Conservation (phyloP, 1,140 invertebrate genomes). For the Drosophila navojoa region DNA sequence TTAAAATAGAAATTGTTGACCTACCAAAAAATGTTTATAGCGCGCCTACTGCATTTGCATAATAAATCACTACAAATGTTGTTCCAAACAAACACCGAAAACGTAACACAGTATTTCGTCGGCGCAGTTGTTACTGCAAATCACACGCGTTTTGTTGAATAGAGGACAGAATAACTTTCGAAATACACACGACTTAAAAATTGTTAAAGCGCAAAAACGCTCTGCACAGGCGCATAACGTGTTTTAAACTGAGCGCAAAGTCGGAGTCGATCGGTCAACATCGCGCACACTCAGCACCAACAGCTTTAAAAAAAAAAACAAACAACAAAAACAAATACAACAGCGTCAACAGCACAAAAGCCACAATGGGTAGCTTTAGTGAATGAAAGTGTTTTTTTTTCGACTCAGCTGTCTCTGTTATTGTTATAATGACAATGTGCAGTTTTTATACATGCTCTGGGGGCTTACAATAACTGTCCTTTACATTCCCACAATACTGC, state of each 20-base stretch:
- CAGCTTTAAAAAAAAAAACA: conserved; percentile 19
- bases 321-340: conserved; percentile 5
- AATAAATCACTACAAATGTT: conserved; percentile 69
- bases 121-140: conserved; percentile 49
- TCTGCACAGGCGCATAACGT: conserved; percentile 76
- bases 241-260: conserved; percentile 72
- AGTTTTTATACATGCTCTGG: conserved; percentile 50
- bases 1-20: conserved; percentile 78
- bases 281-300: conserved; percentile 24
- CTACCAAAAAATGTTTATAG: conserved; percentile 59
- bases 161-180: conserved; percentile 51
- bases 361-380: conserved; percentile 70
- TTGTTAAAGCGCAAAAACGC: conserved; percentile 61
- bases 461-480: conserved; percentile 60
- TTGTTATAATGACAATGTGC: conserved; percentile 67
- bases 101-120: conserved; percentile 55
- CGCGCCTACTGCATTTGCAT: conserved; percentile 67
- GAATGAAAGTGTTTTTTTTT: conserved; percentile 69
- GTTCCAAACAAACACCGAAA: conserved; percentile 36
- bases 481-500: conserved; percentile 60
- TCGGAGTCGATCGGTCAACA: conserved; percentile 51
- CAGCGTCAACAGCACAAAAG: conserved; percentile 20
- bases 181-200: conserved; percentile 43
- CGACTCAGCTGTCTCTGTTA: conserved; percentile 46
- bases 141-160: conserved; percentile 61